Evolutionary conservation across 2,113 vertebrate genomes (phyloP).

Genomic region (Oncorhynchus gorbuscha): DNA sequence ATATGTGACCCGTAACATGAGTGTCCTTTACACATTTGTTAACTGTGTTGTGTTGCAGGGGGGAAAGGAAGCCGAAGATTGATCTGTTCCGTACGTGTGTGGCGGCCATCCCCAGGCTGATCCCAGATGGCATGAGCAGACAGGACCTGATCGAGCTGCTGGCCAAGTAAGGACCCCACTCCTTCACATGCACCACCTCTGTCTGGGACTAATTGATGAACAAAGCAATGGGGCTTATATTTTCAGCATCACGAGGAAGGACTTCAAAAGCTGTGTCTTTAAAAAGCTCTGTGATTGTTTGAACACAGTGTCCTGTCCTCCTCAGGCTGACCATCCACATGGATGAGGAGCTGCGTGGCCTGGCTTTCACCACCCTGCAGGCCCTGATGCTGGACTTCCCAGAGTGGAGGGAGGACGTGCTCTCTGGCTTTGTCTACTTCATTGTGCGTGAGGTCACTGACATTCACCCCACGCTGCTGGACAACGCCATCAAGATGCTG

Average conservation of each 20-base stretch:
- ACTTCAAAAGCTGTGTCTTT: too few species aligned
- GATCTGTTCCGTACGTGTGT: constrained; percentile 98
- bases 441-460: constrained; percentile 97
- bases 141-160: constrained; percentile 96
- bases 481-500: constrained; percentile 97
- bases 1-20: background rate
- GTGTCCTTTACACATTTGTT: background rate
- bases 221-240: too few species aligned
- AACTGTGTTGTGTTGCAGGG: constrained; percentile 74
- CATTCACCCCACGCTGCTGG: constrained; percentile 91
- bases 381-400: constrained; percentile 97
- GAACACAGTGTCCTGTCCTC: background rate
- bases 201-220: too few species aligned
- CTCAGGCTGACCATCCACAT: constrained; percentile 95
- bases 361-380: constrained; percentile 97
- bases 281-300: too few species aligned
- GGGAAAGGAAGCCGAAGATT: constrained; percentile 98
- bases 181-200: background rate
- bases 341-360: constrained; percentile 96
- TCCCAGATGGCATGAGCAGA: constrained; percentile 98
- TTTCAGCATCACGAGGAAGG: too few species aligned
- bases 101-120: constrained; percentile 94
- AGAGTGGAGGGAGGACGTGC: constrained; percentile 96
- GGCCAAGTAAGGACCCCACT: constrained; percentile 80
- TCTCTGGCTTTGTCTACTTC: constrained; percentile 96